phyloP scores from a whole-genome alignment of 1,140 invertebrate species.

The Orussus abietinus region DNA sequence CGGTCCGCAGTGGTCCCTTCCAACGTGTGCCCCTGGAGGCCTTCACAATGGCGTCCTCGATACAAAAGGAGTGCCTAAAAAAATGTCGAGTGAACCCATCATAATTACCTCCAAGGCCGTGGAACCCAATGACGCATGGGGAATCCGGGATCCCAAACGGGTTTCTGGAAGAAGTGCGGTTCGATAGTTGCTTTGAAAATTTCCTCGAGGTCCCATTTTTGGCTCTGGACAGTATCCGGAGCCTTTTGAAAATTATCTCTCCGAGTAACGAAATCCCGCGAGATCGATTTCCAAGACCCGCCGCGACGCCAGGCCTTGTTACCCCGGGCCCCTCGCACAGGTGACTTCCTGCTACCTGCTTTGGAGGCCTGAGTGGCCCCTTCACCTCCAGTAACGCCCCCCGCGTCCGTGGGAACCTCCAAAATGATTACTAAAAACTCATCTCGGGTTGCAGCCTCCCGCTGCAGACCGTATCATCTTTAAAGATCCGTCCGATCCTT shows the following conservation, averaged over 20 bases:
- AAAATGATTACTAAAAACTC: constrained; percentile 49
- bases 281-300: constrained; percentile 47
- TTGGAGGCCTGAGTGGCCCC: constrained; percentile 17
- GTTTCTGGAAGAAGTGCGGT: no score
- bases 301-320: constrained; percentile 33
- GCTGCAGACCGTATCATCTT: constrained; percentile 51
- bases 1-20: constrained; percentile 20
- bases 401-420: constrained; percentile 51
- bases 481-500: constrained; percentile 41
- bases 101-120: not conserved
- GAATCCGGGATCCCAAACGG: no score
- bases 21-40: constrained; percentile 16
- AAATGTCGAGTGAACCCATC: not conserved
- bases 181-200: no score
- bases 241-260: no score
- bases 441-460: constrained; percentile 43
- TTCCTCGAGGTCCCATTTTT: no score
- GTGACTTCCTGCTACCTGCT: constrained; percentile 50
- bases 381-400: constrained; percentile 46
- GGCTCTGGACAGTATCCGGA: no score
- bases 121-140: no score
- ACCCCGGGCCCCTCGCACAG: no score
- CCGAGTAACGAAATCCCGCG: constrained; percentile 38
- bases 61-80: no score
- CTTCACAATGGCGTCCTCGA: constrained; percentile 30